phyloP scores from a whole-genome alignment of 2,113 vertebrate species.

The Hiodon tergisus region DNA sequence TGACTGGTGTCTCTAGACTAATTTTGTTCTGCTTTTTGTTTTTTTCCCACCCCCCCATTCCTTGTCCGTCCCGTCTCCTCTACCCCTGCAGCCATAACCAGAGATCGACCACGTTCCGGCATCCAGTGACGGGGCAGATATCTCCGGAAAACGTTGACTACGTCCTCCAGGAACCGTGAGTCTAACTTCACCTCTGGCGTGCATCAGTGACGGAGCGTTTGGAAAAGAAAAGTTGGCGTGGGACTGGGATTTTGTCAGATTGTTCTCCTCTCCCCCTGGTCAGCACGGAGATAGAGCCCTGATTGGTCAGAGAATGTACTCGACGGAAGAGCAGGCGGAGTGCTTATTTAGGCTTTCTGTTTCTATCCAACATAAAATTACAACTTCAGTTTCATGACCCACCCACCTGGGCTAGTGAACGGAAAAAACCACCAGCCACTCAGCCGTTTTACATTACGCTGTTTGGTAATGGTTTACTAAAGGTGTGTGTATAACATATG shows the following conservation, averaged over 20 bases:
- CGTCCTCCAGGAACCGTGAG: slow-evolving; percentile 83
- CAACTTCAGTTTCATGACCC: too few species aligned
- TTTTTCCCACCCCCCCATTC: not conserved
- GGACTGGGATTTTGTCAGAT: not conserved
- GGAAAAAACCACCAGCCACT: too few species aligned
- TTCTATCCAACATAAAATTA: too few species aligned
- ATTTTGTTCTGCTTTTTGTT: slow-evolving; percentile 29
- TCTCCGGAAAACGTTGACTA: slow-evolving; percentile 83
- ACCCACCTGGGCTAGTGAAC: too few species aligned
- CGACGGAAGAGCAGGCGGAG: too few species aligned
- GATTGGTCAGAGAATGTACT: too few species aligned
- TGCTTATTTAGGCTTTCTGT: too few species aligned
- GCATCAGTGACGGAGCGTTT: not conserved
- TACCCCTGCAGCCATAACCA: slow-evolving; percentile 79
- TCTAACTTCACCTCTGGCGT: slow-evolving; percentile 33
- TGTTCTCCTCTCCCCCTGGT: too few species aligned
- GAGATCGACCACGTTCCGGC: slow-evolving; percentile 76
- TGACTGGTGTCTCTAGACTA: slow-evolving; percentile 29
- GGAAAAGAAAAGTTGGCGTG: not conserved
- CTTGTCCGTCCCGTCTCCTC: not conserved
- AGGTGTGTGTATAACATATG: too few species aligned
- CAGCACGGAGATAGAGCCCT: too few species aligned
- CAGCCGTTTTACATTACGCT: too few species aligned
- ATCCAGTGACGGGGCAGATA: slow-evolving; percentile 83
- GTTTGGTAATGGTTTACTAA: too few species aligned